Evolutionary conservation across 2,113 vertebrate species (phyloP), one percentile per base, ranked within the genome.

Genomic region (Micronycteris hirsuta): DNA sequence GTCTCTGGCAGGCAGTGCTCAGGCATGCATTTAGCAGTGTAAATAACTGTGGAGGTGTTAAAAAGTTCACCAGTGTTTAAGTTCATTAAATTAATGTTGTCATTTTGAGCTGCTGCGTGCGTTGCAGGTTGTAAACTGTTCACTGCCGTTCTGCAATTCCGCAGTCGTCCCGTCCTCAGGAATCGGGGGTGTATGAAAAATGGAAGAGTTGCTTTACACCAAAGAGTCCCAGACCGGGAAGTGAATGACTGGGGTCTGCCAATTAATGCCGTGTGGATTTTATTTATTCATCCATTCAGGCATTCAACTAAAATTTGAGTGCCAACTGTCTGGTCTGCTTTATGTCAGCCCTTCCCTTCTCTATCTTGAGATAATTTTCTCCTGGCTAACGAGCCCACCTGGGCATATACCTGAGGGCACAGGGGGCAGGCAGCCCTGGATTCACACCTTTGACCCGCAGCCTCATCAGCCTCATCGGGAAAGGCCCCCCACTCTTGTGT

Each of bases 1-100:
- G 68, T 52, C 49, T 52, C 0, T 92, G 89, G 91, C 86, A 89
- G 58, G 73, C 47, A 26, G 56, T 76, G 81, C 61, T 65, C 4
- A 73, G 85, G 41, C 82, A 8, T 52, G 73, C 49, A 4, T 95
- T 91, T 95, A 77, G 49, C 86, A 93, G 56, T 84, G 58, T 96
- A 89, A 96, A 96, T 95, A 94, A 94, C 89, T 67, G 13, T 0
- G 71, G 43, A 94, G 31, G 68, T 91, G 93, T 91, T 97, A 76
- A 67, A 95, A 91, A 93, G 91, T 86, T 93, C 91, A 74, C 26
- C 43, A 52, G 52, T 95, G 89, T 97, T 96, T 89, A 93, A 95
- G 81, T 94, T 96, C 94, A 91, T 95, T 94, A 76, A 95, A 87
- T 96, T 94, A 89, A 92, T 61, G 93, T 92, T 96, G 93, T 96